A percentile compares a stretch with the other conserved stretches of the same genome.
phyloP scores from a whole-genome alignment of 2,113 vertebrate species.

The Maccullochella peelii region DNA sequence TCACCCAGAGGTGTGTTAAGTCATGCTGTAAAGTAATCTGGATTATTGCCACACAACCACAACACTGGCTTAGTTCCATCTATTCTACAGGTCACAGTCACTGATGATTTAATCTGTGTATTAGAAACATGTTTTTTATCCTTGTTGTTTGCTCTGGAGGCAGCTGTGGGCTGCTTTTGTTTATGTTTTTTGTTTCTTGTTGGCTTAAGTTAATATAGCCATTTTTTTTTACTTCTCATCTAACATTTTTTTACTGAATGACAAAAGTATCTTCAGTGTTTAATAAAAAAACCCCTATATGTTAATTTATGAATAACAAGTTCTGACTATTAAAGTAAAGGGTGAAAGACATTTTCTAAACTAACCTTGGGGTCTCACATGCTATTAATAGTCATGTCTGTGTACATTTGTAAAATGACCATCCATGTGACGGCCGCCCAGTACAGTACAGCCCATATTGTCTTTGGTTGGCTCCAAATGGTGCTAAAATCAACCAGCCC shows the following conservation, averaged over 20 bases:
- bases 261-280: background rate
- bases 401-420: slow-evolving; percentile 26
- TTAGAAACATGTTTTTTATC: slow-evolving; percentile 40
- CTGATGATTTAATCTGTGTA: slow-evolving; percentile 42
- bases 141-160: slow-evolving; percentile 7
- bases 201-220: background rate
- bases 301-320: background rate
- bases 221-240: background rate
- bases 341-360: background rate
- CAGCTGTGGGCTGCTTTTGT: background rate
- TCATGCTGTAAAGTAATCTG: slow-evolving; percentile 66
- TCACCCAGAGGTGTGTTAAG: slow-evolving; percentile 72
- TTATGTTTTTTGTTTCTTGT: background rate
- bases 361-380: slow-evolving; percentile 10
- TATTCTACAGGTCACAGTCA: background rate
- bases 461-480: background rate
- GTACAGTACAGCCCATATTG: background rate
- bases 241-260: background rate
- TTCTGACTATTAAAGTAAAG: background rate
- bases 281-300: background rate
- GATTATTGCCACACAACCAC: slow-evolving; percentile 55
- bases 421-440: slow-evolving; percentile 27
- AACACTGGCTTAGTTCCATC: slow-evolving; percentile 37
- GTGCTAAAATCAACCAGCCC: background rate
- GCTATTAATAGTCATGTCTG: slow-evolving; percentile 18